Evolutionary conservation across 1,140 invertebrate species (phyloP).

Genomic region (Gerris buenoi): DNA sequence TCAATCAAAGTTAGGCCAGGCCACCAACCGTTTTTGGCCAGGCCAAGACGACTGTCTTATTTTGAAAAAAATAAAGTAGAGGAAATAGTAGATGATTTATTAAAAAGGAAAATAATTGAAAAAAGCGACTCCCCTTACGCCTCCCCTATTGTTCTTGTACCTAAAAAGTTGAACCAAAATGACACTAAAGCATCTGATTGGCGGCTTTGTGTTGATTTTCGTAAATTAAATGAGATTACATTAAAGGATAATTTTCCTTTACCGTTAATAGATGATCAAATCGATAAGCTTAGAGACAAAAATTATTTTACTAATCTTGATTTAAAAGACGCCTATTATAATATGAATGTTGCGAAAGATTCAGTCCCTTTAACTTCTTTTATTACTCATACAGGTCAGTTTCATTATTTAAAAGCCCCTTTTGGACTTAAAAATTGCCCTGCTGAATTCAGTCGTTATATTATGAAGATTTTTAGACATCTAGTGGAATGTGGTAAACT

Average conservation of each 20-base stretch:
- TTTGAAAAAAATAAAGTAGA: neutral
- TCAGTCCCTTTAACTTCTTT: neutral
- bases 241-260: slow-evolving; percentile 33
- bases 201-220: slow-evolving; percentile 32
- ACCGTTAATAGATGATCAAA: slow-evolving; percentile 32
- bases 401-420: neutral
- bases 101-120: neutral
- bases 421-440: neutral
- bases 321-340: slow-evolving; percentile 8
- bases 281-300: slow-evolving; percentile 23
- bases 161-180: neutral
- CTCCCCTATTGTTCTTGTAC: neutral
- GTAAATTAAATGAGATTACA: slow-evolving; percentile 31
- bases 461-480: neutral
- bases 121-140: neutral
- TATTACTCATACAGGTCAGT: neutral
- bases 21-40: neutral
- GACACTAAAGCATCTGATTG: neutral
- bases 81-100: neutral
- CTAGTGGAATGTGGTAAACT: neutral
- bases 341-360: neutral
- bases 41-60: neutral
- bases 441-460: neutral
- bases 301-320: slow-evolving; percentile 18
- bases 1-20: neutral